Conservation (phyloP, 2,113 vertebrate species). For the Chunga burmeisteri region DNA sequence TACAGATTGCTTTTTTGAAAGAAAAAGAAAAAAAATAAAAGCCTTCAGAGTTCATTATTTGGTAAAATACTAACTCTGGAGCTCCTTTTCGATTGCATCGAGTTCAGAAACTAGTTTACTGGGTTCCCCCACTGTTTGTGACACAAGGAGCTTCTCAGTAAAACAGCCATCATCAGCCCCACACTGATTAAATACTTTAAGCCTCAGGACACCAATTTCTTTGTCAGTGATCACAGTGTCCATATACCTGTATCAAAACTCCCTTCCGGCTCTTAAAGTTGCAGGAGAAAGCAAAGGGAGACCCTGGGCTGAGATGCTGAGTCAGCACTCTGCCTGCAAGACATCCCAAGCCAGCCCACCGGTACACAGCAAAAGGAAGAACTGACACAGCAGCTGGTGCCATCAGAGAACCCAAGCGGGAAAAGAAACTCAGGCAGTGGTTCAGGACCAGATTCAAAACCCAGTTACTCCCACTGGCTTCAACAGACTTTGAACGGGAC, state of each 20-base stretch:
- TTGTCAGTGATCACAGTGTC: background rate
- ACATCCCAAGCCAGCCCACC: background rate
- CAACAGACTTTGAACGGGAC: background rate
- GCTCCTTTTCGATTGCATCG: background rate
- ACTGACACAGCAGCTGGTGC: background rate
- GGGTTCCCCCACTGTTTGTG: background rate
- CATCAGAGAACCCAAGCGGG: background rate
- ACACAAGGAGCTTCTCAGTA: background rate
- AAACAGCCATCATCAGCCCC: background rate
- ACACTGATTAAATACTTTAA: background rate
- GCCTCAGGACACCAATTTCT: background rate
- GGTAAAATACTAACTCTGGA: background rate
- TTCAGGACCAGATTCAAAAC: background rate
- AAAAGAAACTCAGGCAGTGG: background rate
- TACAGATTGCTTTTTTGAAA: background rate
- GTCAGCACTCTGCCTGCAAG: background rate
- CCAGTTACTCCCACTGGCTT: background rate
- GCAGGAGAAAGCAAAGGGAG: background rate
- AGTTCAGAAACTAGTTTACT: background rate
- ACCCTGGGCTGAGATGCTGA: background rate
- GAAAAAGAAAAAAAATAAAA: background rate
- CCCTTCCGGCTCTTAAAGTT: background rate
- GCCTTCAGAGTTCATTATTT: background rate
- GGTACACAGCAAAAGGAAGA: rapidly evolving
- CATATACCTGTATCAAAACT: background rate